A percentile compares a stretch with the other conserved stretches of the same genome.
Evolutionary conservation across 2,113 vertebrate genomes (phyloP).

Genomic region (Bombycilla garrulus): DNA sequence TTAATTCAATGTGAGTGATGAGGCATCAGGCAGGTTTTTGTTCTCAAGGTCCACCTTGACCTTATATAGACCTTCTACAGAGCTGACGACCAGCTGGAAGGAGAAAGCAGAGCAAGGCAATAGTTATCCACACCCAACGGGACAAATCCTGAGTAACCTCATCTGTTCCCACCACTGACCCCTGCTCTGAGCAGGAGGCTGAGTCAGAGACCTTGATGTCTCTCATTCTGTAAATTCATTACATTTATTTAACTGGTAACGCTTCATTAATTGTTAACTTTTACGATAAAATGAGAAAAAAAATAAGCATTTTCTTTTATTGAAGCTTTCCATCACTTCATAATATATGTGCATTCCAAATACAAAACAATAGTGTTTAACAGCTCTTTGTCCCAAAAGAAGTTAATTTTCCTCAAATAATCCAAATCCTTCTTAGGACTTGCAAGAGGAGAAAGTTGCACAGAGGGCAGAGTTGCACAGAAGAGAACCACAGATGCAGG

Average conservation of each 20-base stretch:
- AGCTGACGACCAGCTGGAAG: not conserved
- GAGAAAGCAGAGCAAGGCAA: not conserved
- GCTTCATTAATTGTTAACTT: not conserved
- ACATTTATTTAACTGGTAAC: not conserved
- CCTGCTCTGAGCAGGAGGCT: not conserved
- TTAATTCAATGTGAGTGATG: not conserved
- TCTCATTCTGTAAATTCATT: not conserved
- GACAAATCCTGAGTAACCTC: not conserved
- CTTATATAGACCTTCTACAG: not conserved
- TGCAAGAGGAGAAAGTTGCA: not conserved
- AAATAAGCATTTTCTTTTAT: not conserved
- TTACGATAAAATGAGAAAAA: not conserved
- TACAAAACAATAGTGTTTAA: not conserved
- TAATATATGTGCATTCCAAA: not conserved
- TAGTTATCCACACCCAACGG: not conserved
- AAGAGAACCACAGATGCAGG: not conserved
- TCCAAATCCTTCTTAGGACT: not conserved
- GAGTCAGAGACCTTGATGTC: not conserved
- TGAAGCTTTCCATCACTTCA: not conserved
- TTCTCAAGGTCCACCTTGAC: not conserved
- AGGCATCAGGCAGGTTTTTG: not conserved
- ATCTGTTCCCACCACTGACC: not conserved
- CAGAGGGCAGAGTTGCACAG: fast-evolving
- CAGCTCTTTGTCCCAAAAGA: not conserved
- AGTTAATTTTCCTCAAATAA: not conserved